These are phyloP conservation scores for Alitta virens DNA, from an alignment of 2,888 invertebrate species.

Conservation along the genomic window DNA sequence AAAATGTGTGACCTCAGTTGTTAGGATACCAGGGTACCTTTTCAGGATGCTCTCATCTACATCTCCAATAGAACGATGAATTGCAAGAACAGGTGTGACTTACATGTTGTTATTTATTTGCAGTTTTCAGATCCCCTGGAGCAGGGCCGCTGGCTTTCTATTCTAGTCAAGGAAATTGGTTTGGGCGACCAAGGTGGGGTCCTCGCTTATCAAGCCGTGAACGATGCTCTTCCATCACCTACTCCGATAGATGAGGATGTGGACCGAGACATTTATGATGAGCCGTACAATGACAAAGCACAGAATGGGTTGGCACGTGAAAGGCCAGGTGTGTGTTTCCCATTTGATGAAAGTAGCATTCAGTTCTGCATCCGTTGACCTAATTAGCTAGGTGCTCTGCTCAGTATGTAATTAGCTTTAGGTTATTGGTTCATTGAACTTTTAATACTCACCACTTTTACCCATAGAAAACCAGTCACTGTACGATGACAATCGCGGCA, in stretches of 20 bases:
- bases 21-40: too few relatives aligned
- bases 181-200: neutral
- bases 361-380: too few relatives aligned
- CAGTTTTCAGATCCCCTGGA: constrained; percentile 8
- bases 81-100: too few relatives aligned
- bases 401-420: too few relatives aligned
- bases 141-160: constrained; percentile 10
- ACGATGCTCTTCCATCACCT: neutral
- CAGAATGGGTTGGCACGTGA: neutral
- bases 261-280: constrained; percentile 5
- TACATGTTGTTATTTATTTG: neutral
- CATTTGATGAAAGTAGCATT: too few relatives aligned
- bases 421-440: too few relatives aligned
- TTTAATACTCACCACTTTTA: too few relatives aligned
- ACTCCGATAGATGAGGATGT: neutral
- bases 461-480: too few relatives aligned
- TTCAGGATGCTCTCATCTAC: neutral
- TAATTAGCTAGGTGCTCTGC: too few relatives aligned
- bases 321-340: neutral
- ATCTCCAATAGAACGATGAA: neutral
- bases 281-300: neutral
- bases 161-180: constrained; percentile 1
- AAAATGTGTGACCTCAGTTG: too few relatives aligned
- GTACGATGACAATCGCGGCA: too few relatives aligned
- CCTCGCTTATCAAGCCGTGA: neutral